These are phyloP conservation scores for Percina caprodes DNA, from an alignment of 2,113 vertebrate genomes.

Conservation along the genomic window DNA sequence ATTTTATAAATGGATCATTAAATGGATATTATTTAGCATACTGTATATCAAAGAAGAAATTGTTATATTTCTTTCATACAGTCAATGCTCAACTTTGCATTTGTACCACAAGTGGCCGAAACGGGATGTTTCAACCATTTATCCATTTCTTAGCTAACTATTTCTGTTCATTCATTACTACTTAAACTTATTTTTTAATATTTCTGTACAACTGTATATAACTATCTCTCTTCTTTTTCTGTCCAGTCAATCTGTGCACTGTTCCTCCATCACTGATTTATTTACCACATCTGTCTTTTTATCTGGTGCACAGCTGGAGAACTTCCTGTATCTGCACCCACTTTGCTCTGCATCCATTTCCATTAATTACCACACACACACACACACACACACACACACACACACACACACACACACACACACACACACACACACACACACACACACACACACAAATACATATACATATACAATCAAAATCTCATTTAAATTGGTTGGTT, in stretches of 20 bases:
- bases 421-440: too few relatives aligned
- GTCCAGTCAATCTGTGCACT: conserved; percentile 5
- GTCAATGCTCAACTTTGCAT: background rate
- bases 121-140: background rate
- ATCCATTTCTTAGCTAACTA: background rate
- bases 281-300: conserved; percentile 54
- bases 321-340: conserved; percentile 25
- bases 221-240: conserved; percentile 6
- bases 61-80: background rate
- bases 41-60: background rate
- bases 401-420: background rate
- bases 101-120: background rate
- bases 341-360: conserved; percentile 52
- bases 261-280: conserved; percentile 45
- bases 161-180: too few relatives aligned
- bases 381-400: background rate
- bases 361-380: conserved; percentile 25
- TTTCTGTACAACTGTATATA: too few relatives aligned
- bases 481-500: conserved; percentile 35
- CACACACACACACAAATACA: too few relatives aligned
- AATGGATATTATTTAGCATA: background rate
- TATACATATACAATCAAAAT: background rate
- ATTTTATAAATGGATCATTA: background rate
- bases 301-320: conserved; percentile 55
- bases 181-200: too few relatives aligned